Evolutionary conservation across 2,888 invertebrate species (phyloP), one percentile per base, ranked within the genome.

Genomic region (Agapostemon virescens): DNA sequence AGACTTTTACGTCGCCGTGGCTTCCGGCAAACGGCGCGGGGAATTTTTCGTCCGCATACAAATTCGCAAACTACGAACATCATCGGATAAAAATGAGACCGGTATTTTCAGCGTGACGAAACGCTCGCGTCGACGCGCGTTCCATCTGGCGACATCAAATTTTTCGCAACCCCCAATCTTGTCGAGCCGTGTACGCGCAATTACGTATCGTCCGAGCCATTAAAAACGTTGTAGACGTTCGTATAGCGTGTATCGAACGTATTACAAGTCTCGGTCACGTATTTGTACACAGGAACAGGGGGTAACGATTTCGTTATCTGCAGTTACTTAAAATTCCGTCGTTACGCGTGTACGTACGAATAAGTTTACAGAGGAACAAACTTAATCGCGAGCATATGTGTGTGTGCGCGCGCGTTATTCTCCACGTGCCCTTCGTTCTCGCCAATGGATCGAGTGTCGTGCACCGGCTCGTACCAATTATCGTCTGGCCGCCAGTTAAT

Each of bases 401-500:
- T 49, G n/a, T 9, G 49, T 66, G 23, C 23, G 26, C 15, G 26
- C 58, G 68, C 64, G 68, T 80, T 77, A 71, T 69, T 64, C 67
- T 69, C 70, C 85, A 76, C 78, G 81, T 83, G 78, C 77, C 74
- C 80, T 77, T 84, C 77, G 80, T 84, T 85, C 84, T 83, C 84
- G 84, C 86, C 86, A 85, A 87, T 86, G 86, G 86, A 87, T 84
- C 86, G 85, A 79, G 77, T 80, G 85, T 84, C 81, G 86, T 87
- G 86, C 84, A 86, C 82, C 87, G 86, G 85, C 79, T 84, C 86
- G 85, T 88, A 86, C 88, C 90, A 90, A 91, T 91, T 90, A 90
- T 85, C 88, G 89, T 89, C 88, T 85, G 88, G 86, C 85, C 79
- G 88, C 84, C 83, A 86, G 90, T 90, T 91, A 90, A 91, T 90